Evolutionary conservation across 2,797 vertebrate species (phyloP).

Genomic region (Botia kubotai): DNA sequence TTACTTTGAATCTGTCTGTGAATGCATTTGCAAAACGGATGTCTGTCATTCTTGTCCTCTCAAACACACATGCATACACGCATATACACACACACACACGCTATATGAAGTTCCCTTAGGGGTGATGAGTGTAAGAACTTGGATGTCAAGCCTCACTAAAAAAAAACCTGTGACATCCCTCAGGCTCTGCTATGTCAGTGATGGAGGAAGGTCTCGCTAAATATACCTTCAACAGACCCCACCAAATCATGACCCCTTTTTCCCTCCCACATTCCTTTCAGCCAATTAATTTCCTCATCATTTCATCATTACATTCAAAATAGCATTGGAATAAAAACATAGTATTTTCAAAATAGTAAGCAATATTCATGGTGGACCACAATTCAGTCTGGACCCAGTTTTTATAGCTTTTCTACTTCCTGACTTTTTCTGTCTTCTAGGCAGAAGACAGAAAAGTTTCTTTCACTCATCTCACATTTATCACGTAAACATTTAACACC

Average conservation of each 20-base stretch:
- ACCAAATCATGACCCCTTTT: constrained; percentile 70
- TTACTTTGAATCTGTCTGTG: constrained; percentile 23
- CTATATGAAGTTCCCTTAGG: constrained; percentile 35
- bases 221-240: constrained; percentile 61
- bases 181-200: constrained; percentile 42
- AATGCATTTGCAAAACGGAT: constrained; percentile 1
- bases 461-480: constrained; percentile 13
- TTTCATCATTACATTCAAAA: not conserved
- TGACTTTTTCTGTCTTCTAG: too few relatives aligned
- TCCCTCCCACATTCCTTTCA: constrained; percentile 20
- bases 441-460: not conserved
- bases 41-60: not conserved
- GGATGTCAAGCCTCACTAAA: constrained; percentile 62
- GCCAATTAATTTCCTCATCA: not conserved
- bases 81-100: too few relatives aligned
- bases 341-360: too few relatives aligned
- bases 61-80: not conserved
- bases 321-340: too few relatives aligned
- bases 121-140: constrained; percentile 47
- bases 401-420: too few relatives aligned
- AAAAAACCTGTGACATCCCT: constrained; percentile 50
- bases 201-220: constrained; percentile 60
- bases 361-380: too few relatives aligned
- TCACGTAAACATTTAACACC: not conserved
- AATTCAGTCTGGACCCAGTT: too few relatives aligned